Evolutionary conservation across 2,888 invertebrate genomes (phyloP), one percentile per base, ranked within the genome.

Genomic region (Mactromeris polynyma): DNA sequence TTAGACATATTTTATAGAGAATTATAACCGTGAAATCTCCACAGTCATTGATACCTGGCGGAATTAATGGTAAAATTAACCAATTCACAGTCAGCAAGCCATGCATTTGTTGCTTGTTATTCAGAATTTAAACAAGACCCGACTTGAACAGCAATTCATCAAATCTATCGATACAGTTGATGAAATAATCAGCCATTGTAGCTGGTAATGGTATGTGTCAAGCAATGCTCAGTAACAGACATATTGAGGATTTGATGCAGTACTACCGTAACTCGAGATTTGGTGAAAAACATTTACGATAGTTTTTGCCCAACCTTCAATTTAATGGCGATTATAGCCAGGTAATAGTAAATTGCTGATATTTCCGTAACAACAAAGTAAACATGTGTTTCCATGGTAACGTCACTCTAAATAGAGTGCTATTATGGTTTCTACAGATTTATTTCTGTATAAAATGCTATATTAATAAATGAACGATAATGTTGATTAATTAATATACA

Each of bases 21-120:
- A 33, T 33, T 73, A 73, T 33, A 33, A 73, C 73, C 73, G 36
- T 73, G 73, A 73, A 73, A 73, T 73, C 33, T 36, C 73, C 19
- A 14, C 73, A 2, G 19, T 73, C 11, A 64, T 64, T 64, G 58
- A 64, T 26, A 64, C n/a, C 33, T 36, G 36, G 33, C 19, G 2
- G 73, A 73, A 33, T 73, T 73, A 33, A 73, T 73, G 73, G 73
- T 73, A 33, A 73, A 73, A 73, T 73, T 33, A 73, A 73, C 33
- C 36, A 36, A 73, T 36, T 73, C 36, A 33, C n/a, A 36, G 73
- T 33, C 73, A 36, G 36, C 73, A 19, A 73, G 73, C 26, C 73
- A 73, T 73, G 73, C 33, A 73, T 73, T 36, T 9, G 33, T 11
- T 73, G 73, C 31, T 33, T 33, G 73, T 73, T 73, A 73, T 73